These are phyloP conservation scores for Aegithalos caudatus DNA, from an alignment of 2,113 vertebrate genomes.

Conservation along the genomic window DNA sequence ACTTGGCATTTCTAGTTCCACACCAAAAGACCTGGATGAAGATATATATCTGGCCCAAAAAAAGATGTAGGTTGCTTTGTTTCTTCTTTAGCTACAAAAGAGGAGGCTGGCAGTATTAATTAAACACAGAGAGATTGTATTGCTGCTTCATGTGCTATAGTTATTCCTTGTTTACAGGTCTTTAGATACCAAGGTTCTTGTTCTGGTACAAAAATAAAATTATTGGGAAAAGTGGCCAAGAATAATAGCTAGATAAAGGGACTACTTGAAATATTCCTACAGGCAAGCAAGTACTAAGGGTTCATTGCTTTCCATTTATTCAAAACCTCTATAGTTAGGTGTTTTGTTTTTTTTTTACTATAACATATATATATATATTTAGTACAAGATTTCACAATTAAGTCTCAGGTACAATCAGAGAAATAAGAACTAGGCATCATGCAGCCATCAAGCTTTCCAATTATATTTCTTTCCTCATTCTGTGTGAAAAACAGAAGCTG, in stretches of 20 bases:
- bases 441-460: background rate
- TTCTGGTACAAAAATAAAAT: background rate
- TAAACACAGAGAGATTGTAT: background rate
- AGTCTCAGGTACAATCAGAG: background rate
- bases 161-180: background rate
- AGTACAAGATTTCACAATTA: background rate
- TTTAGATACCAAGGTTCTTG: background rate
- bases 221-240: background rate
- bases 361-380: background rate
- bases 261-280: background rate
- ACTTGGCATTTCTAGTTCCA: background rate
- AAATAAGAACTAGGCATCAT: background rate
- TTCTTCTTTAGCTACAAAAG: background rate
- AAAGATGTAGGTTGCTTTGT: background rate
- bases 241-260: background rate
- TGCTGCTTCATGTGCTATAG: background rate
- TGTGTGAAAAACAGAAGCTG: background rate
- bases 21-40: background rate
- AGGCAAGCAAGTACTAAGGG: background rate
- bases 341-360: background rate
- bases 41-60: background rate
- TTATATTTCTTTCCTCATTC: constrained; percentile 10
- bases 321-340: background rate
- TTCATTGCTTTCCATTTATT: background rate
- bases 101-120: background rate